These are phyloP conservation scores for Myotis daubentonii DNA, from an alignment of 2,797 vertebrate genomes.

Conservation along the genomic window DNA sequence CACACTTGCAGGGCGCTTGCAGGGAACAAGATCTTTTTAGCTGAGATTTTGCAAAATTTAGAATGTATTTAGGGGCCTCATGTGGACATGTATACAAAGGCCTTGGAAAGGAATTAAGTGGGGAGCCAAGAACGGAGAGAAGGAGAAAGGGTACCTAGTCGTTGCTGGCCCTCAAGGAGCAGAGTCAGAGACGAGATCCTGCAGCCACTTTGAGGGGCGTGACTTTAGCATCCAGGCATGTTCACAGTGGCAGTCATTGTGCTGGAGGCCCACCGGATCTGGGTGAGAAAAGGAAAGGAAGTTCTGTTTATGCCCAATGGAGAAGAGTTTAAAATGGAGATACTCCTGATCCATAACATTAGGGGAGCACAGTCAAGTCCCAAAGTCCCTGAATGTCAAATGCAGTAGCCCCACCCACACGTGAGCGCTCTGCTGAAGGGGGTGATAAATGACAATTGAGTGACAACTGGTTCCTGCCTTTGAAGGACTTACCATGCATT, in stretches of 20 bases:
- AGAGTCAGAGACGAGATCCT: not conserved
- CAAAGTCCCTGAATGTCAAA: not conserved
- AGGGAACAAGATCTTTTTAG: constrained; percentile 68
- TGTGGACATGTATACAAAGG: not conserved
- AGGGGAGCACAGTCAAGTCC: not conserved
- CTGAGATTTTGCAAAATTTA: constrained; percentile 45
- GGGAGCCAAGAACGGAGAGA: not conserved
- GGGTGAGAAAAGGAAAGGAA: not conserved
- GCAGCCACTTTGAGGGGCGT: not conserved
- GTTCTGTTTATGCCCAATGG: not conserved
- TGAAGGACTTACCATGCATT: not conserved
- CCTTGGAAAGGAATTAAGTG: not conserved
- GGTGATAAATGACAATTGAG: not conserved
- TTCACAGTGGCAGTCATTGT: not conserved
- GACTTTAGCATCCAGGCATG: not conserved
- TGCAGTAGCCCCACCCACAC: not conserved
- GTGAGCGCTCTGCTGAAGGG: not conserved
- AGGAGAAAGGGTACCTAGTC: not conserved
- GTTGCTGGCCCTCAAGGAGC: not conserved
- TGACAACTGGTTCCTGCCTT: not conserved
- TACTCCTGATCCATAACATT: not conserved
- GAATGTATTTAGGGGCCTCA: not conserved
- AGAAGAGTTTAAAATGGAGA: not conserved
- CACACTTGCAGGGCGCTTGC: constrained; percentile 68
- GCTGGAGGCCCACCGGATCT: not conserved